phyloP scores from a whole-genome alignment of 1,140 invertebrate genomes.

The Calliopsis andreniformis region DNA sequence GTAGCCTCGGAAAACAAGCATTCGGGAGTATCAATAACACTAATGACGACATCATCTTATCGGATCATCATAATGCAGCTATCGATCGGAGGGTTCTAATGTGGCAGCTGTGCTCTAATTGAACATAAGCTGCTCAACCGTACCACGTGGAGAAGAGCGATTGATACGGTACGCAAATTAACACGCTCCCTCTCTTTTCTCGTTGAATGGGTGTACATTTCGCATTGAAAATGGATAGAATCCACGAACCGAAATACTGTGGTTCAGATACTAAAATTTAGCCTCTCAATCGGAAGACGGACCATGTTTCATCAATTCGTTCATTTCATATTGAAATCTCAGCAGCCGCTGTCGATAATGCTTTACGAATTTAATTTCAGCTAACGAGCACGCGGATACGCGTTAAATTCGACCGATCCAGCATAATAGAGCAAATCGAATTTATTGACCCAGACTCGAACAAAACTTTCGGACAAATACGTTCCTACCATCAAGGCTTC shows the following conservation, averaged over 20 bases:
- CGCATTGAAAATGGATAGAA: neutral
- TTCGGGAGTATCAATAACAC: slow-evolving; percentile 3
- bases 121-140: slow-evolving; percentile 9
- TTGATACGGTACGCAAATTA: slow-evolving; percentile 21
- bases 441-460: neutral
- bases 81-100: slow-evolving; percentile 25
- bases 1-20: no score
- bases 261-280: no score
- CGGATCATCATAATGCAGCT: neutral
- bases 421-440: slow-evolving; percentile 4
- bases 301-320: neutral
- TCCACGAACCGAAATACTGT: slow-evolving; percentile 19
- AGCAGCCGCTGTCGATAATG: neutral
- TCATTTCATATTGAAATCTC: no score
- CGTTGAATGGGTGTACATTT: neutral
- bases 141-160: slow-evolving; percentile 5
- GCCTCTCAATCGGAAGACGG: no score
- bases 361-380: slow-evolving; percentile 15
- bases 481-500: neutral
- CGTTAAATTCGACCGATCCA: slow-evolving; percentile 1
- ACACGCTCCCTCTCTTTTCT: neutral
- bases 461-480: slow-evolving; percentile 7
- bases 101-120: slow-evolving; percentile 23
- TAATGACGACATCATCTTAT: slow-evolving; percentile 35
- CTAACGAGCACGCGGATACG: slow-evolving; percentile 14